These are phyloP conservation scores for Phainopepla nitens DNA, from an alignment of 2,113 vertebrate genomes.

Conservation along the genomic window DNA sequence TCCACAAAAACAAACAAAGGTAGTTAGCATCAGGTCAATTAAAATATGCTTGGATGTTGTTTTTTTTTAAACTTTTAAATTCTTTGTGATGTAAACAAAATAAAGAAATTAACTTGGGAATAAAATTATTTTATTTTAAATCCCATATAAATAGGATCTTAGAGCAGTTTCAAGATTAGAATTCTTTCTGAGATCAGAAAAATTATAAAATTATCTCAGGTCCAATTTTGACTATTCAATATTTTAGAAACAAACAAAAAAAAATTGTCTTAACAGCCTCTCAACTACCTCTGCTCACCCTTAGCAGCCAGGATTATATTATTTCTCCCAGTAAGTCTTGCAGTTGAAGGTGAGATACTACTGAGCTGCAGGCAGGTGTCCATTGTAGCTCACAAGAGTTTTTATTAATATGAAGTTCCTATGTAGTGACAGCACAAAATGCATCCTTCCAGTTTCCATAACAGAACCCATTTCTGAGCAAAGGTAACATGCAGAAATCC, in stretches of 20 bases:
- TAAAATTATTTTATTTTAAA: not conserved
- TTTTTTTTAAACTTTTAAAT: not conserved
- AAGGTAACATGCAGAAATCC: not conserved
- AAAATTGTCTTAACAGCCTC: not conserved
- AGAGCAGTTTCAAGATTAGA: not conserved
- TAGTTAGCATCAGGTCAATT: not conserved
- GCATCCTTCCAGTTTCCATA: not conserved
- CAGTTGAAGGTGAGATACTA: not conserved
- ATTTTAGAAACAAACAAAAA: not conserved
- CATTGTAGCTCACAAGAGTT: not conserved
- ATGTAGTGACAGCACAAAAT: not conserved
- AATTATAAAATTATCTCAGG: not conserved
- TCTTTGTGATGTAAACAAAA: not conserved
- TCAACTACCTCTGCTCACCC: not conserved
- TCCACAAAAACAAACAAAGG: not conserved
- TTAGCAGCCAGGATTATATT: not conserved
- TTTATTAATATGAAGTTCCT: not conserved
- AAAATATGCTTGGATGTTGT: not conserved
- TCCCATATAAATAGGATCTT: not conserved
- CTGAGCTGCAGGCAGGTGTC: not conserved
- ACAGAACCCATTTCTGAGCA: accelerated
- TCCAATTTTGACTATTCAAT: not conserved
- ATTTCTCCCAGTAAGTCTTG: not conserved
- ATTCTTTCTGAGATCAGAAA: not conserved
- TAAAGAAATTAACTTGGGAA: not conserved